Conservation (phyloP, 2,888 invertebrate species). For the Galerucella nymphaeae region DNA sequence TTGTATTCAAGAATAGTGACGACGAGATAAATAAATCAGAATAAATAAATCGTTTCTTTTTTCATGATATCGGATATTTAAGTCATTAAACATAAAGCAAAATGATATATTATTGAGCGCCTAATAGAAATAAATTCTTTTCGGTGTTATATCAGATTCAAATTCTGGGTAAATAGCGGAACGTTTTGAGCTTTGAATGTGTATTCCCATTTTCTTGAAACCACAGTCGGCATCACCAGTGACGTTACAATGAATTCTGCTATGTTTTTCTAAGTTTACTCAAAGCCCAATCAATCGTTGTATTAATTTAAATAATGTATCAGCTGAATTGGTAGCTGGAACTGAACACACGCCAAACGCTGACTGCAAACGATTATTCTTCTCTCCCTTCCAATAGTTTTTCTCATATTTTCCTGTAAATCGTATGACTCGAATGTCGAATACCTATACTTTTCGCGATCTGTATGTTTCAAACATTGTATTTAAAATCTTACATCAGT, state of each 20-base stretch:
- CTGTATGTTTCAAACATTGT: too few species aligned
- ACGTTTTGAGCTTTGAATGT: conserved; percentile 22
- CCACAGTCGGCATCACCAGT: conserved; percentile 8
- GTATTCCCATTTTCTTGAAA: conserved; percentile 34
- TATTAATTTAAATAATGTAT: too few species aligned
- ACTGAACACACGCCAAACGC: too few species aligned
- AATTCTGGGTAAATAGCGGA: conserved; percentile 33
- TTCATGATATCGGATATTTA: conserved; percentile 37
- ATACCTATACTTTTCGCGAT: too few species aligned
- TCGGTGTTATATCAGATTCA: conserved; percentile 38
- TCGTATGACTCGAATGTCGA: too few species aligned
- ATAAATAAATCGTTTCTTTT: conserved; percentile 31
- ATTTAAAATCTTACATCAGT: too few species aligned
- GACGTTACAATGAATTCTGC: not conserved
- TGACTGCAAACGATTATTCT: too few species aligned
- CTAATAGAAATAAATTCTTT: conserved; percentile 38
- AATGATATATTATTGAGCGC: conserved; percentile 36
- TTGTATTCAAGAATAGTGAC: conserved; percentile 5
- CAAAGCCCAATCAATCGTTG: too few species aligned
- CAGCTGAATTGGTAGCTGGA: too few species aligned
- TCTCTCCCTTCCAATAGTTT: too few species aligned
- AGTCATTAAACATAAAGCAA: conserved; percentile 40
- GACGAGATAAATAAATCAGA: conserved; percentile 27
- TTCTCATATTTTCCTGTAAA: too few species aligned
- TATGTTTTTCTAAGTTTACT: not conserved